phyloP scores from a whole-genome alignment of 2,113 vertebrate genomes.

The Deroptyus accipitrinus region DNA sequence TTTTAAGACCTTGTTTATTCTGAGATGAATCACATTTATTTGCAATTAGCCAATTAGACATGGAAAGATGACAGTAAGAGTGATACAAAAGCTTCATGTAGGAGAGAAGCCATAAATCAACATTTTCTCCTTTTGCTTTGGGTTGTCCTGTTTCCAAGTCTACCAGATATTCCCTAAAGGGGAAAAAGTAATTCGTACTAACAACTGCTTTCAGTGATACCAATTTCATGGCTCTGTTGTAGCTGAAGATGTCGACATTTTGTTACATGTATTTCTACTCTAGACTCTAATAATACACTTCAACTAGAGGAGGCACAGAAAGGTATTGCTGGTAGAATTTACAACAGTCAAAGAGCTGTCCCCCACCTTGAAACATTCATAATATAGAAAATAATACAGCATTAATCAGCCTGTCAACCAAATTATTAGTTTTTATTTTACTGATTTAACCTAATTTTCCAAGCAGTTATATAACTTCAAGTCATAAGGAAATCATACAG shows the following conservation, averaged over 20 bases:
- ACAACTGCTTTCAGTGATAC: neutral
- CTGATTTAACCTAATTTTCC: neutral
- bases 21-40: neutral
- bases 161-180: constrained; percentile 72
- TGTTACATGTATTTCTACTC: neutral
- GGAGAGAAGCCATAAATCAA: constrained; percentile 4
- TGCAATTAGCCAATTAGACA: neutral
- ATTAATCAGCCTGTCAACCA: neutral
- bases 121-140: constrained; percentile 63
- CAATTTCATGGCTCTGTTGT: neutral
- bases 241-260: neutral
- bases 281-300: neutral
- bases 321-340: neutral
- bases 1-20: neutral
- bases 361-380: constrained; percentile 49
- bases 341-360: neutral
- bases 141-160: constrained; percentile 68
- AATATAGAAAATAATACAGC: neutral
- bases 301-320: neutral
- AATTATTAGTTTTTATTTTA: neutral
- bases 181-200: neutral
- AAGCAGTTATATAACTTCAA: neutral
- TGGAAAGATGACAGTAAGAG: neutral
- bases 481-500: neutral
- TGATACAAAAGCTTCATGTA: neutral